phyloP scores from a whole-genome alignment of 2,888 invertebrate species.

The Hypselothyrea guttata region DNA sequence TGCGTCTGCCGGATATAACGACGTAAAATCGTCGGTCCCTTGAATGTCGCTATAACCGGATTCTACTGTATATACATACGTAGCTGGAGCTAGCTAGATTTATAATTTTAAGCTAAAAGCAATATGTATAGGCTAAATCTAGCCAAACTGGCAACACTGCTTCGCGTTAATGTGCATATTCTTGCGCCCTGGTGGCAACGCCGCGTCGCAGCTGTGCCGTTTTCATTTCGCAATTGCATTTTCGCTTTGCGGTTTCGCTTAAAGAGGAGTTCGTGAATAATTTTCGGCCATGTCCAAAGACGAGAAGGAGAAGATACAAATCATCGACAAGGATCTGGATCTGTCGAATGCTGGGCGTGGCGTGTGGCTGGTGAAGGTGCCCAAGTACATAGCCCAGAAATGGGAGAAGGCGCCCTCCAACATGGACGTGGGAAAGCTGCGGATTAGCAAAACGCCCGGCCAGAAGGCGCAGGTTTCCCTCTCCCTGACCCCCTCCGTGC shows the following conservation, averaged over 20 bases:
- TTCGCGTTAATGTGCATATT: too few relatives aligned
- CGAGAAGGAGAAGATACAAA: conserved; percentile 83
- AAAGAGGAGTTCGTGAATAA: neutral
- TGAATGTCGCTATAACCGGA: too few relatives aligned
- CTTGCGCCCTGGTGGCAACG: conserved; percentile 36
- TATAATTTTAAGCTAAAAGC: too few relatives aligned
- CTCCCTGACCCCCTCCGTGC: conserved; percentile 90
- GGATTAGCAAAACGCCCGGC: conserved; percentile 90
- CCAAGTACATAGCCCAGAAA: conserved; percentile 96
- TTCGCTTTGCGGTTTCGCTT: conserved; percentile 6
- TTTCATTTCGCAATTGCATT: conserved; percentile 26
- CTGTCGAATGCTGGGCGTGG: conserved; percentile 94
- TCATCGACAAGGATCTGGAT: conserved; percentile 91
- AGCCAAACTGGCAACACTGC: too few relatives aligned
- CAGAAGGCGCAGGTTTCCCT: conserved; percentile 94
- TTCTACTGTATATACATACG: too few relatives aligned
- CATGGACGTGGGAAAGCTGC: conserved; percentile 96
- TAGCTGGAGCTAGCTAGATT: too few relatives aligned
- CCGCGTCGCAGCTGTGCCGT: conserved; percentile 31
- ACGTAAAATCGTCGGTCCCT: too few relatives aligned
- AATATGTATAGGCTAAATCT: too few relatives aligned
- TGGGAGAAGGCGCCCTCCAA: conserved; percentile 96
- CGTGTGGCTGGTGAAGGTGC: conserved; percentile 98
- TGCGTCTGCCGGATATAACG: too few relatives aligned
- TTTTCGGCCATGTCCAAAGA: conserved; percentile 79